Evolutionary conservation across 2,113 vertebrate species (phyloP), one percentile per base, ranked within the genome.

Genomic region (Clupea harengus): DNA sequence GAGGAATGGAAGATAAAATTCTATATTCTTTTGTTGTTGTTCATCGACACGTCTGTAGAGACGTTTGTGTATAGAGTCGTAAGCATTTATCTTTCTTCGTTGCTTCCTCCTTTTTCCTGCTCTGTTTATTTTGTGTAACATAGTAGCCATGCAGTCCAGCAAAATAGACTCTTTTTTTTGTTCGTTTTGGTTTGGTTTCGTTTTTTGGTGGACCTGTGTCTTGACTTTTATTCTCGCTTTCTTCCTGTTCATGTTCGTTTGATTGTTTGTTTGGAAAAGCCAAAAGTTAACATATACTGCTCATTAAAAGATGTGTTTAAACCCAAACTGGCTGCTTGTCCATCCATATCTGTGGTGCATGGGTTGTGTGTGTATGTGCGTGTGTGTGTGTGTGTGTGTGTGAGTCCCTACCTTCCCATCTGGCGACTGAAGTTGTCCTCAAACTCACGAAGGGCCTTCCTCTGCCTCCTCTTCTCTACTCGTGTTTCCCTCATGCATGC

Each of bases 401-500:
- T 45, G 47, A n/a, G 6, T 44, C 20, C 8, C 28, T 95, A 99
- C 98, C 98, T 97, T 93, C 97, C 97, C n/a, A 97, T 98, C 88
- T 98, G 97, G 81, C 95, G 95, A 91, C 97, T 95, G 92, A 99
- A 99, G 85, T 95, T 96, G 49, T 99, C 97, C 93, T 99, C 98
- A 72, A 99, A 99, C 88, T 97, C 97, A 89, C 95, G 94, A 86
- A 99, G 94, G 87, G 93, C 96, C 93, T 98, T 97, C 46, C 97
- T 93, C 82, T 97, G 95, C 47, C 89, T 94, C 92, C 96, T 99
- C 90, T 99, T 99, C 90, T 99, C 97, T 52, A 95, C 95, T 87
- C 96, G 95, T 54, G 97, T 97, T 93, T 98, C 96, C 50, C 97
- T 95, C 82, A 99, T 95, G 91, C 96, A 96, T 90, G 95, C 91